Evolutionary conservation across 2,797 vertebrate genomes (phyloP), one percentile per base, ranked within the genome.

Genomic region (Tangara arthus): DNA sequence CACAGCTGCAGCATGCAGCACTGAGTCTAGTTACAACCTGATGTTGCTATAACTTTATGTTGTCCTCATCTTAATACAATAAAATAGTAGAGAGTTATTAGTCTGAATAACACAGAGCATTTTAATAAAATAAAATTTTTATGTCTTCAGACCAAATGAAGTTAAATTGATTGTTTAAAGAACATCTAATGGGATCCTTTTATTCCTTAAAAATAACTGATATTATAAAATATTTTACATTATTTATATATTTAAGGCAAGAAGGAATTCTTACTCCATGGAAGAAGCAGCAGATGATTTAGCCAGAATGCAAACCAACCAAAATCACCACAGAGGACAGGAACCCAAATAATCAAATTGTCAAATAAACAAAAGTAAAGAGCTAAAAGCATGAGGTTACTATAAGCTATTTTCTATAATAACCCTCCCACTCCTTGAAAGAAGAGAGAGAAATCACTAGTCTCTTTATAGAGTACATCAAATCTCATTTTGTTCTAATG

Each of bases 391-490:
- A 47, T 52, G 80, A 91, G 82, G 95, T 89, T 95, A 89, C 90
- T 87, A 65, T 87, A 90, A 96, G 89, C 85, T 94, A 86, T 95
- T 94, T 95, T 91, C 93, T 91, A 19, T 94, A 96, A 96, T 95
- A 96, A 88, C 60, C 61, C 80, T 92, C 92, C 92, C 35, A 92
- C 76, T 95, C 73, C 82, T 66, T 77, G 82, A 55, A 94, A 89
- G 87, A 87, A 91, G 85, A 94, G 82, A 76, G 65, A 93, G 95
- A 94, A 93, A 84, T 90, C 63, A 2, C 80, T 90, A 84, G 66
- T 94, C 80, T 96, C 73, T 95, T 94, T 95, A 84, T 34, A 70
- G 70, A 96, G 76, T 95, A 94, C 91, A 94, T 93, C 77, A 94
- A 84, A 87, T 82, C 93, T 94, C 88, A 93, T 93, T 96, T 94